Conservation (phyloP, 1,140 invertebrate species). For the Portunus trituberculatus region DNA sequence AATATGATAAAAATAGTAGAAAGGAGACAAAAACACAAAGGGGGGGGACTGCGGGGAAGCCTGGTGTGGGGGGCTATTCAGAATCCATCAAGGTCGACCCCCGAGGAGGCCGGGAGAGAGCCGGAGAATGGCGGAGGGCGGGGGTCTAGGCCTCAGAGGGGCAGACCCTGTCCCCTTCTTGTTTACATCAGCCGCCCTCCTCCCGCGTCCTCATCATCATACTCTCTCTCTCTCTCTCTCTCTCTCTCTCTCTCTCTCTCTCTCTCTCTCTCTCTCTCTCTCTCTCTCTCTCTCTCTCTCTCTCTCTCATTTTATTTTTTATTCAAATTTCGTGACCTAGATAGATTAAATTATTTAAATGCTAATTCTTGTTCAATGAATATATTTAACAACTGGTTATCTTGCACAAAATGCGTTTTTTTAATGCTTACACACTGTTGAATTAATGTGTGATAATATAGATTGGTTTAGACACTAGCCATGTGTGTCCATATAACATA, state of each 20-base stretch:
- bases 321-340: no score
- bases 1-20: background rate
- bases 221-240: conserved; percentile 26
- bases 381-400: no score
- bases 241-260: background rate
- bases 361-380: no score
- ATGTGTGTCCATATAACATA: no score
- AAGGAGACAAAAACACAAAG: background rate
- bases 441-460: no score
- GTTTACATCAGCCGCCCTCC: conserved; percentile 15
- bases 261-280: background rate
- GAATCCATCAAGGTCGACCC: conserved; percentile 47
- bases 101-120: conserved; percentile 29
- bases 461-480: no score
- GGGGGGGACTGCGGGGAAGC: background rate
- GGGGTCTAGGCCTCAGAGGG: background rate
- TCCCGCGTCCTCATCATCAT: background rate
- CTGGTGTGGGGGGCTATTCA: conserved; percentile 35
- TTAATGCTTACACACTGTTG: no score
- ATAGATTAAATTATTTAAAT: no score
- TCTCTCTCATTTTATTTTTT: background rate
- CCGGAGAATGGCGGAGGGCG: conserved; percentile 8
- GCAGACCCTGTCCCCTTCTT: background rate
- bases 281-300: conserved; percentile 23
- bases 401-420: no score